These are phyloP conservation scores for Orius insidiosus DNA, from an alignment of 1,140 invertebrate genomes.

Conservation along the genomic window DNA sequence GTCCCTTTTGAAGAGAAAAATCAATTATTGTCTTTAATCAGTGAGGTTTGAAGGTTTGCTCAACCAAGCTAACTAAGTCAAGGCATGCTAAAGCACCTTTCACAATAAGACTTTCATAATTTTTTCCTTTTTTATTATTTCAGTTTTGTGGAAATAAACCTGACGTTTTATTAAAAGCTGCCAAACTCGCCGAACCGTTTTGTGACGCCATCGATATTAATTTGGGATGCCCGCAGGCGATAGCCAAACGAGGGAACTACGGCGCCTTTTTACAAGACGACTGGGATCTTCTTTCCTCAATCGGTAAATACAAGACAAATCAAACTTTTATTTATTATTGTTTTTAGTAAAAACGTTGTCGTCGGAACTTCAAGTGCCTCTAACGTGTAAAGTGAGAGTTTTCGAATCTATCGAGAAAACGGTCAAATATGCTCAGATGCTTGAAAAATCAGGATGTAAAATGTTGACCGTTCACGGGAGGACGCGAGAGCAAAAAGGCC, in stretches of 20 bases:
- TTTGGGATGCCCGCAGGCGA: constrained; percentile 90
- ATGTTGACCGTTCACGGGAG: constrained; percentile 91
- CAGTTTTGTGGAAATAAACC: constrained; percentile 97
- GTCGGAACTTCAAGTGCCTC: constrained; percentile 55
- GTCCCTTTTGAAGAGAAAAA: no score
- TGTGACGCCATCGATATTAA: constrained; percentile 98
- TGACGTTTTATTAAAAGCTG: constrained; percentile 69
- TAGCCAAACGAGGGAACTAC: constrained; percentile 78
- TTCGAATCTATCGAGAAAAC: constrained; percentile 80
- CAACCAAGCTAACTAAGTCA: no score
- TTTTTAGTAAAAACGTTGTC: constrained; percentile 45
- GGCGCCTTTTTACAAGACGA: constrained; percentile 91
- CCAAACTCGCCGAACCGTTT: constrained; percentile 59
- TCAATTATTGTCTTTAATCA: no score
- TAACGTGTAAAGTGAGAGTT: constrained; percentile 91
- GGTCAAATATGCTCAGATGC: constrained; percentile 80
- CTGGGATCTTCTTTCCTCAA: constrained; percentile 66
- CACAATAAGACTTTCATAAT: not conserved
- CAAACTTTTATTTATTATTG: not conserved
- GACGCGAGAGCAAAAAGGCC: constrained; percentile 90
- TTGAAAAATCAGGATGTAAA: constrained; percentile 82
- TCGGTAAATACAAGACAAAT: constrained; percentile 39
- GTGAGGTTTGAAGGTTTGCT: no score
- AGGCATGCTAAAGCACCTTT: no score
- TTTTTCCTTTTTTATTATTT: constrained; percentile 22